Evolutionary conservation across 2,113 vertebrate species (phyloP).

Genomic region (Eupsittula cactorum): DNA sequence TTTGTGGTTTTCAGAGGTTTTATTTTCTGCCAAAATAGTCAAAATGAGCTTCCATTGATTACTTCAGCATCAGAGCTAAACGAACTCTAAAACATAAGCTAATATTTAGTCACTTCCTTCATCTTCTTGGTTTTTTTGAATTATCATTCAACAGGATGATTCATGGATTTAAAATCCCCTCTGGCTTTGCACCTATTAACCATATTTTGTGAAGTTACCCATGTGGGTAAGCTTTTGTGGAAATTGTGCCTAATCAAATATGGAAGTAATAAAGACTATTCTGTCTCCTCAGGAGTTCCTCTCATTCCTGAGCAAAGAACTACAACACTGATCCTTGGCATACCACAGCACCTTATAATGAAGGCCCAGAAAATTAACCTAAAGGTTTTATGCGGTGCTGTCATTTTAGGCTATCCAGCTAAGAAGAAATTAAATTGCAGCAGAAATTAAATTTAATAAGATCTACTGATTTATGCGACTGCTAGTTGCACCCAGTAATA

Average conservation of each 20-base stretch:
- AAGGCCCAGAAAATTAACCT: not conserved
- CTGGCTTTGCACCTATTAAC: not conserved
- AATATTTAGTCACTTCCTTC: conserved; percentile 9
- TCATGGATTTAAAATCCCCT: not conserved
- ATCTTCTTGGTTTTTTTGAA: not conserved
- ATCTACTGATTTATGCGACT: not conserved
- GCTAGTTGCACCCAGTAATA: not conserved
- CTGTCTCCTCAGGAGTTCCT: not conserved
- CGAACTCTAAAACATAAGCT: not conserved
- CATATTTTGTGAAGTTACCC: not conserved
- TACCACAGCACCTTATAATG: rapidly evolving
- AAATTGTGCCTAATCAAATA: not conserved
- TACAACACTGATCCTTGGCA: not conserved
- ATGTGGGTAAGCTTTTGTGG: not conserved
- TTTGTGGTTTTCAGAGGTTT: not conserved
- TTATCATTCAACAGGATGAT: not conserved
- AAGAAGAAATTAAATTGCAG: not conserved
- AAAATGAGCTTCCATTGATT: not conserved
- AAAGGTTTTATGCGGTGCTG: not conserved
- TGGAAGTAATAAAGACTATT: conserved; percentile 1
- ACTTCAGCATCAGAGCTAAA: conserved; percentile 12
- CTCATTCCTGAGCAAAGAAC: conserved; percentile 9
- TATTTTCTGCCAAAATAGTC: conserved; percentile 1
- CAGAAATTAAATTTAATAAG: not conserved
- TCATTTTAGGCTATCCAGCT: not conserved